Evolutionary conservation across 2,888 invertebrate species (phyloP), one percentile per base, ranked within the genome.

Genomic region (Perdita meconis): DNA sequence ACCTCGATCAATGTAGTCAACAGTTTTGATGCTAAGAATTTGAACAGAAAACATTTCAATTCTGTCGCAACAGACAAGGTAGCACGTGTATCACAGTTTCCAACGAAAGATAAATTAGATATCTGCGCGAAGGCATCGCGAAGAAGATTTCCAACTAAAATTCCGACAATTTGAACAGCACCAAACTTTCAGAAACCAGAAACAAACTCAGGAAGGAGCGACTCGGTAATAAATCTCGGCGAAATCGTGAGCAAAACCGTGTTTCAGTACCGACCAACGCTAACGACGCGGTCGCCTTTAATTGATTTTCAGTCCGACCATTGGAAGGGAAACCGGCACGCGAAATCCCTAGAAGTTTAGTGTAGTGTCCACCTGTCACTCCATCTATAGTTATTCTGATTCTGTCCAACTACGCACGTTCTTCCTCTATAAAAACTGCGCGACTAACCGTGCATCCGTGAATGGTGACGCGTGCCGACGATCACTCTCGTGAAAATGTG

Each of bases 401-500:
- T 67, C 65, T 73, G 63, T 51, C 30, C 51, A 40, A 38, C 64
- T 66, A 60, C 70, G 64, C 68, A 71, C 77, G 79, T 81, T 67
- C 65, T 78, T 65, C 53, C 55, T 34, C 59, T 51, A 34, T 64
- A 69, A 84, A 78, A 80, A 10, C 8, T 69, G 72, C 74, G 44
- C 70, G 67, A 61, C 47, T 36, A 70, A 72, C 47, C 47, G 55
- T 64, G 64, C 63, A 47, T 19, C 10, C 47, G 47, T 68, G 56
- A 53, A 68, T 60, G 38, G 56, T 63, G 38, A 53, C 12, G 55
- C 16, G 66, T 55, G 34, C 10, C 36, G 57, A 61, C 40, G 70
- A 70, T 56, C 47, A 56, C 77, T 70, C 64, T 44, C 63, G 53
- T 56, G 82, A 87, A 87, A 71, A 89, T 89, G 89, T 85, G 88